Evolutionary conservation across 2,113 vertebrate species (phyloP), one percentile per base, ranked within the genome.

Genomic region (Orthochromis indermauri): DNA sequence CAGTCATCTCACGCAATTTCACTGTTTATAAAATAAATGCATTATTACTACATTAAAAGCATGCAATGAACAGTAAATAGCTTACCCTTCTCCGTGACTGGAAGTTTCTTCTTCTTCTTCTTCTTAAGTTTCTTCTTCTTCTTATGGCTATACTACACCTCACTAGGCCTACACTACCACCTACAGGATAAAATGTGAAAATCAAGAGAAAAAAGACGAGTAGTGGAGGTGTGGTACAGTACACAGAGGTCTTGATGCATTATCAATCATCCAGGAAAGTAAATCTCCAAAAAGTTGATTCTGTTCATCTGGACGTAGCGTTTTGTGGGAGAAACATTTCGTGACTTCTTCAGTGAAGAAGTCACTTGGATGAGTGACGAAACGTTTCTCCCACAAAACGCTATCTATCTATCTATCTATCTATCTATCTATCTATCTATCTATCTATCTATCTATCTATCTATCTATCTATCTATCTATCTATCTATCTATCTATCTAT

Each of bases 71-170:
- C 40, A 76, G 14, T 10, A 2, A 42, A 66, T 66, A 66, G n/a
- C 37, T 76, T 78, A 49, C 24, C 71, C 26, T 49, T 31, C 24
- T 49, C 5, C 42, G 42, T 10, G 21, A 45, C 40, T 47, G 14
- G 40, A 76, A 78, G 24, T 19, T 78, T 49, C 71, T 47, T 76
- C 42, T 35, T 66, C 61, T 71, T 71, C 66, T 40, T 71, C n/a
- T 21, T 5, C 33, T n/a, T 13, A 35, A n/a, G 31, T 33, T 66
- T 66, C 19, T 37, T 66, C 3, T 66, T 66, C 0, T 12, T 66
- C 0, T 37, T 66, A 66, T 66, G 0, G 61, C 19, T 66, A 66
- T 5, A 66, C 33, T 35, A 10, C 37, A 49, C 42, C 3, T 28
- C 40, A 73, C 37, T 17, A 7, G 40, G 14, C 21, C 71, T 47